A percentile compares a stretch with the other conserved stretches of the same genome.
Evolutionary conservation across 1,140 invertebrate genomes (phyloP).

Genomic region (Rhagoletis zephyria): DNA sequence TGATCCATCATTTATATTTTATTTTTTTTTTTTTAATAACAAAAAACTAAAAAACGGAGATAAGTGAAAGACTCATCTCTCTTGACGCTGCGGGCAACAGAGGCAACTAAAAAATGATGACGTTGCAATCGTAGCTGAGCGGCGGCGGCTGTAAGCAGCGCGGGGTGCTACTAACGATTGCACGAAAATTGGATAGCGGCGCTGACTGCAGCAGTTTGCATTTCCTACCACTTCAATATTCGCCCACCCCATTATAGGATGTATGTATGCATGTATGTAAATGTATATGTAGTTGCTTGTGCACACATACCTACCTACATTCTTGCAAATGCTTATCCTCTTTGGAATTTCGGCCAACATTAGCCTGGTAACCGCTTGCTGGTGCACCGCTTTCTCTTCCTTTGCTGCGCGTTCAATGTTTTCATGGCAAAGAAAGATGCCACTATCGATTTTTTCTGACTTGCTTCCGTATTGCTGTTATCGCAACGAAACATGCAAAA

Average conservation of each 20-base stretch:
- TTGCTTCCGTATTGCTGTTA: background rate
- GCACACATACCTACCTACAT: background rate
- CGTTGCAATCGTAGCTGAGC: background rate
- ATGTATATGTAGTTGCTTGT: no score
- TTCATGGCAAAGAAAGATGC: background rate
- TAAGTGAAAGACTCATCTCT: slow-evolving; percentile 22
- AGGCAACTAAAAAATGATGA: slow-evolving; percentile 31
- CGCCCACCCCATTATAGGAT: background rate
- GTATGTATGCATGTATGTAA: background rate
- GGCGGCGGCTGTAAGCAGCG: background rate
- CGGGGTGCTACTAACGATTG: background rate
- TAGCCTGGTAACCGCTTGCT: slow-evolving; percentile 8
- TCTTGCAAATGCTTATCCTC: background rate
- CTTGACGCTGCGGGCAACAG: slow-evolving; percentile 7
- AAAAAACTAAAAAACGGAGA: slow-evolving; percentile 4
- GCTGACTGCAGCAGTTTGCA: slow-evolving; percentile 17
- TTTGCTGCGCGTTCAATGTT: background rate
- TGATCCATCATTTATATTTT: slow-evolving; percentile 1
- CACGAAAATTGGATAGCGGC: slow-evolving; percentile 12
- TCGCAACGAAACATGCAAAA: background rate
- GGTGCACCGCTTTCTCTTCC: slow-evolving; percentile 11
- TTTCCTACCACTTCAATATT: slow-evolving; percentile 1
- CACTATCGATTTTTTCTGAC: slow-evolving; percentile 41
- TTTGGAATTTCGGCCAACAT: background rate
- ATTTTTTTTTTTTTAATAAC: background rate